phyloP scores from a whole-genome alignment of 2,113 vertebrate species.

The Gymnogyps californianus region DNA sequence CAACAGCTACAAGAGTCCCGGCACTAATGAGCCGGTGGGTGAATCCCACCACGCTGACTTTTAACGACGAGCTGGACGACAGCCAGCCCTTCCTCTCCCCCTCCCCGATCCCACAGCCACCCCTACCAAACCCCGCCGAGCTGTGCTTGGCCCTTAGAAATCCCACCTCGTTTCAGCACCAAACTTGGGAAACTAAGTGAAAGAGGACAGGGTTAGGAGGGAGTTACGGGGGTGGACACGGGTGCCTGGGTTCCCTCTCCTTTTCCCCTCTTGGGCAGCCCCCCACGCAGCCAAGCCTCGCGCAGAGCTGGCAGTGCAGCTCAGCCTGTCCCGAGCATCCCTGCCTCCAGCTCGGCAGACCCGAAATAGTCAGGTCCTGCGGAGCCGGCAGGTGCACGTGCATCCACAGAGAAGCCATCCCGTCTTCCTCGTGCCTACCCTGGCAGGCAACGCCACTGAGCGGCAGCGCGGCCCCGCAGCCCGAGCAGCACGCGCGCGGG shows the following conservation, averaged over 20 bases:
- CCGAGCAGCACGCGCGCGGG: rapidly evolving
- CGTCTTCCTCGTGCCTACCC: neutral
- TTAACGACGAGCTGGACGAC: neutral
- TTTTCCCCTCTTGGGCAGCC: neutral
- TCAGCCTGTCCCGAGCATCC: neutral
- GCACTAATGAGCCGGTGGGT: constrained; percentile 10
- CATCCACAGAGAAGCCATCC: rapidly evolving
- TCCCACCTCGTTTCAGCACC: neutral
- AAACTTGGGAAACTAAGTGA: neutral
- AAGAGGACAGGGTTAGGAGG: neutral
- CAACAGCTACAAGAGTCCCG: neutral
- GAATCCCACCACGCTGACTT: neutral
- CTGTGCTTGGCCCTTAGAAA: neutral
- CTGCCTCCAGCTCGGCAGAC: neutral
- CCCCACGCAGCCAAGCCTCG: neutral
- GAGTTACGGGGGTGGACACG: neutral
- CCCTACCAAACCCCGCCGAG: neutral
- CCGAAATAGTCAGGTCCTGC: rapidly evolving
- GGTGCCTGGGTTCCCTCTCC: neutral
- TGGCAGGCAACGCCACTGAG: neutral
- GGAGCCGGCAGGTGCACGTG: neutral
- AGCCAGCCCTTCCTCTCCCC: neutral
- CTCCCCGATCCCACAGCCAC: neutral
- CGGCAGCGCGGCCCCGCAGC: neutral
- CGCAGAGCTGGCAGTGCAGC: neutral